phyloP scores from a whole-genome alignment of 2,113 vertebrate genomes.

The Dendropsophus ebraccatus region DNA sequence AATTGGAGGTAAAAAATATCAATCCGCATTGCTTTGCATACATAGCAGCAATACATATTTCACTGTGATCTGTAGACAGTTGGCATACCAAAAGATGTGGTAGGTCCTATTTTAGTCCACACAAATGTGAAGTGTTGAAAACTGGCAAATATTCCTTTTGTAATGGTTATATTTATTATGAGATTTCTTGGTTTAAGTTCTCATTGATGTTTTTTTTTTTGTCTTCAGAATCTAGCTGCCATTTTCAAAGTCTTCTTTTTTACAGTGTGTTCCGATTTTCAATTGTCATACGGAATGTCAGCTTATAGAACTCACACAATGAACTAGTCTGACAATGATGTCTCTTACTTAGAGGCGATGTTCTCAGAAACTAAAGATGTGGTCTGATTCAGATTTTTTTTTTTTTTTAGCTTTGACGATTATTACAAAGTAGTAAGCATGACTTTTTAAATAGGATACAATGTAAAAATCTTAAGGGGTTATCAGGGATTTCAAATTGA shows the following conservation, averaged over 20 bases:
- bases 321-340: neutral
- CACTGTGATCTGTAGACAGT: neutral
- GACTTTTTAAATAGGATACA: neutral
- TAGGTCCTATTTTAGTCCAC: neutral
- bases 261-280: neutral
- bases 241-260: neutral
- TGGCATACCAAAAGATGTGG: neutral
- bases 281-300: neutral
- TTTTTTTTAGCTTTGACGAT: neutral
- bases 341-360: neutral
- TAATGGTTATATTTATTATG: neutral
- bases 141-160: neutral
- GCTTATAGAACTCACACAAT: neutral
- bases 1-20: neutral
- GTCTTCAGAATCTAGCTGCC: neutral
- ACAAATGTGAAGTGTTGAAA: neutral
- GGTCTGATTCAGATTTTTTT: neutral
- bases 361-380: neutral
- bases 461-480: neutral
- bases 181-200: neutral
- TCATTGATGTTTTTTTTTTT: neutral
- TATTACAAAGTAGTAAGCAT: neutral
- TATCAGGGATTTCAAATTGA: neutral
- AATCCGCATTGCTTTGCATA: neutral
- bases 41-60: neutral